Percentiles rank a stretch among this genome's conserved stretches.
Conservation (phyloP, 2,113 vertebrate species). For the Spea bombifrons region DNA sequence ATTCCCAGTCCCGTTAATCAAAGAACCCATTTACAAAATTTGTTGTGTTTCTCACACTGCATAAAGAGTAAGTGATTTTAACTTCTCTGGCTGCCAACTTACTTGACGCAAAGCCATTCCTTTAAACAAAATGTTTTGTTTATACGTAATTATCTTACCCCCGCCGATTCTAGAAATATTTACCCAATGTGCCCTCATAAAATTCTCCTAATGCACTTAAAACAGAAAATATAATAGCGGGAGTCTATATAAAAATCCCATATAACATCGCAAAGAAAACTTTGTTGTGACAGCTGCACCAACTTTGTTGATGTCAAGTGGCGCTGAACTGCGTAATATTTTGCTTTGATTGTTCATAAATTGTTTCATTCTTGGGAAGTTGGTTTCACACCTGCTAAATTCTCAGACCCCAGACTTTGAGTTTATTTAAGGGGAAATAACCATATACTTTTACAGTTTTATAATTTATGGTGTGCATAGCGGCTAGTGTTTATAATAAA, state of each 20-base stretch:
- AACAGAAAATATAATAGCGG: neutral
- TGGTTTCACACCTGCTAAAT: constrained; percentile 29
- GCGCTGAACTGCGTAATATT: constrained; percentile 17
- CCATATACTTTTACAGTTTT: neutral
- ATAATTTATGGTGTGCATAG: constrained; percentile 14
- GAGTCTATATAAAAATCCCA: neutral
- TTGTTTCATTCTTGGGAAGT: constrained; percentile 34
- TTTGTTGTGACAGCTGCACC: constrained; percentile 31
- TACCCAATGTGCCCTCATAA: neutral
- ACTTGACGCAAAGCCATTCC: neutral
- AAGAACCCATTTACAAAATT: neutral
- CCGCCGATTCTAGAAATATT: neutral
- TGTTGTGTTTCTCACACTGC: neutral
- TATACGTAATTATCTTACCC: neutral
- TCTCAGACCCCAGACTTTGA: constrained; percentile 29
- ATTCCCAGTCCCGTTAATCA: neutral
- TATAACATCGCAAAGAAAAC: constrained; percentile 12
- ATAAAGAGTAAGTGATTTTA: neutral
- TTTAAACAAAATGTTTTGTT: neutral
- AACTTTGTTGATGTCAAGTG: constrained; percentile 37
- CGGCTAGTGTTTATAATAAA: constrained; percentile 19
- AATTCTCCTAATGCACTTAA: neutral
- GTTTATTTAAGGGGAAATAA: constrained; percentile 21
- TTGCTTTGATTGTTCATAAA: constrained; percentile 37
- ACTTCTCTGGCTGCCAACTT: neutral